Percentiles rank a stretch among this genome's conserved stretches.
Evolutionary conservation across 2,888 invertebrate genomes (phyloP).

Genomic region (Papilio demoleus): DNA sequence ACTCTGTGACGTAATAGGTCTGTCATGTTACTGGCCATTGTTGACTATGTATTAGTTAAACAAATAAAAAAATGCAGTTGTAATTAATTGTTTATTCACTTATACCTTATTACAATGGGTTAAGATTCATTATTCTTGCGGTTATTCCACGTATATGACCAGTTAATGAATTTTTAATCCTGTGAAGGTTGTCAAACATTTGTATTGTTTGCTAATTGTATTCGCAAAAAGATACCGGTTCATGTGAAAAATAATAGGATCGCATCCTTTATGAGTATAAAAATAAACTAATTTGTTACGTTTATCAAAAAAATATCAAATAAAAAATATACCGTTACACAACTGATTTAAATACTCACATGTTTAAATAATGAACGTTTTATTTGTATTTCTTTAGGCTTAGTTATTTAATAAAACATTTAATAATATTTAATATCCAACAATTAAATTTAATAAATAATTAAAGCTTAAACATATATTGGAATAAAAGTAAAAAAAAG

Average conservation of each 20-base stretch:
- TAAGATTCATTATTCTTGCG: slow-evolving; percentile 12
- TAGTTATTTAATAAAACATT: no score
- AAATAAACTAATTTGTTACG: neutral
- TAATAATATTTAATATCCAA: neutral
- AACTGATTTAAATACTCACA: neutral
- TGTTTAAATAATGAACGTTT: neutral
- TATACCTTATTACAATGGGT: neutral
- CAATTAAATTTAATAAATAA: neutral
- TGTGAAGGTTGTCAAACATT: slow-evolving; percentile 13
- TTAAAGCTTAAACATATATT: no score
- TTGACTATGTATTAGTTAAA: neutral
- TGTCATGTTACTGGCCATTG: neutral
- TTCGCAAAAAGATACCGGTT: slow-evolving; percentile 26
- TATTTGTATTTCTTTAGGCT: neutral
- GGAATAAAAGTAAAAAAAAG: no score
- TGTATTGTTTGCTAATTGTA: slow-evolving; percentile 37
- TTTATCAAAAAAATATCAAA: slow-evolving; percentile 6
- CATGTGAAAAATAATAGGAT: slow-evolving; percentile 32
- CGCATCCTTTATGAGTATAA: slow-evolving; percentile 14
- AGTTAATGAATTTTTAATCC: slow-evolving; percentile 29
- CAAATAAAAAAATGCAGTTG: neutral
- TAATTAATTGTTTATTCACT: neutral
- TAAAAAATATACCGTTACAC: slow-evolving; percentile 9
- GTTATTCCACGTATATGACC: neutral
- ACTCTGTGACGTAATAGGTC: neutral